Evolutionary conservation across 2,113 vertebrate genomes (phyloP).

Genomic region (Aptenodytes patagonicus): DNA sequence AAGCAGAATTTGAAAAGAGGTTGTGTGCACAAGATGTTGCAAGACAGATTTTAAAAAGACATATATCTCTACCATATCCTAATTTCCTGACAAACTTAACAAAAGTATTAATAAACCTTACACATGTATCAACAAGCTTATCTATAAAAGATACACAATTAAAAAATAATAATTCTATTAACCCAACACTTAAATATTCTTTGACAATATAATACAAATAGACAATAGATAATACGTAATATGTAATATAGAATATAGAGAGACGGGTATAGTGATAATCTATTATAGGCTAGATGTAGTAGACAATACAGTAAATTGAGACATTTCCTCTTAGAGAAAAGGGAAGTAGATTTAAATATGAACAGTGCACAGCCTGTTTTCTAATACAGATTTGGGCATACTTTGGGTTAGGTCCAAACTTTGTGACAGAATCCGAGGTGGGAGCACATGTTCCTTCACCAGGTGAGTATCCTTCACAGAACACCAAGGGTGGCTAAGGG

Average conservation of each 20-base stretch:
- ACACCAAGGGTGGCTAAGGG: neutral
- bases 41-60: neutral
- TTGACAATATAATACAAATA: neutral
- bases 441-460: neutral
- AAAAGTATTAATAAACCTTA: neutral
- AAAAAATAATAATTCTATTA: neutral
- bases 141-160: neutral
- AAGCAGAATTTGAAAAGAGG: neutral
- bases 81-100: neutral
- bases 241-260: neutral
- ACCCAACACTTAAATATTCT: neutral
- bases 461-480: neutral
- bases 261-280: neutral
- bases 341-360: neutral
- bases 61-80: neutral
- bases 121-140: neutral
- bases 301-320: neutral
- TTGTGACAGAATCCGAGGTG: neutral
- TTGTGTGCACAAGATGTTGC: neutral
- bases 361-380: neutral
- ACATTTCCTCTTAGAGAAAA: neutral
- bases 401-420: neutral
- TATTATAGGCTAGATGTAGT: neutral
- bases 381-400: neutral
- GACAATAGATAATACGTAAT: neutral